Base-by-base conservation (phyloP, 2,888 invertebrate species). In the Campoletis raptor region DNA sequence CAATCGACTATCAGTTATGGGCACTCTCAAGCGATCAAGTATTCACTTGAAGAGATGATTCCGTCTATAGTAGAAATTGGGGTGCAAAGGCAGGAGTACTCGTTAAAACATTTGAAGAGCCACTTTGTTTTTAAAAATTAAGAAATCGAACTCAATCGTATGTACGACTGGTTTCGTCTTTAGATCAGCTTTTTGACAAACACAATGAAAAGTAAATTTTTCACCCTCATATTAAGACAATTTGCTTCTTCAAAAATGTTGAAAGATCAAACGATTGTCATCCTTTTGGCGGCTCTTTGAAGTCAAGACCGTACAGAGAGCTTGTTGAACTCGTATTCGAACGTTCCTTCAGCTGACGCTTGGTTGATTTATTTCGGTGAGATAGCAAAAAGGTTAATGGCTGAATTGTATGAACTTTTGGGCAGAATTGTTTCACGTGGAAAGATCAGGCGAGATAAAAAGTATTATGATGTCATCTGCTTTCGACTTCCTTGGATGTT, bases 401-500 rank as follows among this genome's bases (percentile, higher is more conserved):
- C 9, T 12, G 54, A 9, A 42, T 5, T 54, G n/a, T 73, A 8
- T 36, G 7, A 42, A 48, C 9, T 37, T 52, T 54, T 54, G 5
- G 37, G 37, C 72, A 54, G 42, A 73, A 37, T 6, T 36, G 52
- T 54, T 52, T 12, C 72, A 21, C 42, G 10, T 61, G 5, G 72
- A 18, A 12, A n/a, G 45, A 42, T 42, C 21, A 4, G 24, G 70
- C 52, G 69, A 57, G 80, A 70, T 83, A 72, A 76, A 77, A 72
- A 54, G 21, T 37, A 73, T 37, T 70, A 15, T 42, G 54, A 42
- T 24, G 42, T 61, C 30, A 36, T 76, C 67, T 70, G 64, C 24
- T 64, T 61, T 66, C 52, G 72, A 21, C 72, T 66, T 57, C 42
- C 81, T 86, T 82, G 18, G 9, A 85, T 85, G 83, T 87, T 85